Percentiles rank a stretch among this genome's conserved stretches.
phyloP scores from a whole-genome alignment of 2,888 invertebrate species.

The Fragum sueziense region DNA sequence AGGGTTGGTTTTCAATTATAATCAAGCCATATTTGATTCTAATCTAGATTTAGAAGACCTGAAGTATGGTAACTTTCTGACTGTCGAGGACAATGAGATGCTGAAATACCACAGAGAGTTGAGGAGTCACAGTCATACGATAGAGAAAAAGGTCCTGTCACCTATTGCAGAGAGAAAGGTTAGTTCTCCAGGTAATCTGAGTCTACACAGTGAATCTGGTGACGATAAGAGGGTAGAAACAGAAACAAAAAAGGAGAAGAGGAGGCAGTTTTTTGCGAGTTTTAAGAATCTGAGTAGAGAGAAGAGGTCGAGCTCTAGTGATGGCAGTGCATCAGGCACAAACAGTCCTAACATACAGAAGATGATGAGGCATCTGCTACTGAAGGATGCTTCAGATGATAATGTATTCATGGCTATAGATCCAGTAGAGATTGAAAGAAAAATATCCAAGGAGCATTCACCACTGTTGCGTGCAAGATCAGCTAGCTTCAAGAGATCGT shows the following conservation, averaged over 20 bases:
- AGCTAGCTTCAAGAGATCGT: neutral
- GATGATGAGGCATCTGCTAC: conserved; percentile 40
- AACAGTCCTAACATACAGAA: conserved; percentile 43
- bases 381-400: conserved; percentile 14
- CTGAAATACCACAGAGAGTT: conserved; percentile 5
- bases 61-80: conserved; percentile 26
- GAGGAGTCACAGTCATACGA: conserved; percentile 8
- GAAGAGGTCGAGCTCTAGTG: conserved; percentile 5
- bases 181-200: neutral
- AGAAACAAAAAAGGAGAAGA: conserved; percentile 4
- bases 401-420: conserved; percentile 36
- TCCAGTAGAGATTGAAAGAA: conserved; percentile 32
- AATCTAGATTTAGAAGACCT: neutral
- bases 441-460: conserved; percentile 13
- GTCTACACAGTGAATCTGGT: neutral
- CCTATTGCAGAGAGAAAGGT: conserved; percentile 30
- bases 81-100: conserved; percentile 27
- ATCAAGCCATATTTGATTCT: neutral
- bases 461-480: conserved; percentile 5
- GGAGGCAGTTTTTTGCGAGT: neutral
- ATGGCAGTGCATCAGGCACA: neutral
- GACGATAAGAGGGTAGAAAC: neutral
- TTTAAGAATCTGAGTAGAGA: neutral
- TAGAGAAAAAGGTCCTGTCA: conserved; percentile 27
- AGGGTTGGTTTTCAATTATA: neutral